A percentile compares a stretch with the other conserved stretches of the same genome.
phyloP scores from a whole-genome alignment of 2,888 invertebrate species.

The Macrosiphum euphorbiae region DNA sequence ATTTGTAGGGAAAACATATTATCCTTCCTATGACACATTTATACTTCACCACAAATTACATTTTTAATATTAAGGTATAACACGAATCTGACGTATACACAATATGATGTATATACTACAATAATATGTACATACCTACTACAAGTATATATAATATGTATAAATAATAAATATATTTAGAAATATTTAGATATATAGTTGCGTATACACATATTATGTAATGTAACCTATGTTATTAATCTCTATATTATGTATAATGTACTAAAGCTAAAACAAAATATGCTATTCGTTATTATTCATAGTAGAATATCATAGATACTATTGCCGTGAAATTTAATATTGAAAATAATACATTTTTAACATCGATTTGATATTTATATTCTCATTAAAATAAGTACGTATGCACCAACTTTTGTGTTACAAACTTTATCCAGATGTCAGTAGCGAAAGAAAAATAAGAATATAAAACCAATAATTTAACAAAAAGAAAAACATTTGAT shows the following conservation, averaged over 20 bases:
- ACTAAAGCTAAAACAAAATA: not conserved
- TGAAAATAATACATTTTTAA: not conserved
- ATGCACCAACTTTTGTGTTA: not conserved
- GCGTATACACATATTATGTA: not conserved
- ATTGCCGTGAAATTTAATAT: not conserved
- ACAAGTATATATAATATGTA: no score
- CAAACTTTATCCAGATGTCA: not conserved
- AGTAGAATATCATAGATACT: not conserved
- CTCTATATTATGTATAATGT: not conserved
- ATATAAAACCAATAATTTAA: not conserved
- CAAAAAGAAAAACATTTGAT: not conserved
- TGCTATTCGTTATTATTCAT: not conserved
- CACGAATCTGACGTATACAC: not conserved
- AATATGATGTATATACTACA: not conserved
- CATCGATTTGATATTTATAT: not conserved
- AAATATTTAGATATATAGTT: no score
- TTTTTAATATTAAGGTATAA: not conserved
- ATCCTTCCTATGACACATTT: not conserved
- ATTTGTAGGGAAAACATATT: not conserved
- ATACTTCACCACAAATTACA: not conserved
- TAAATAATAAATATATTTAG: no score
- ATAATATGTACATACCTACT: not conserved
- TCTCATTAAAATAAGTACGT: not conserved
- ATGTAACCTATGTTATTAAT: not conserved
- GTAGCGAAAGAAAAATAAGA: not conserved